phyloP scores from a whole-genome alignment of 1,140 invertebrate genomes.

The Drosophila virilis region DNA sequence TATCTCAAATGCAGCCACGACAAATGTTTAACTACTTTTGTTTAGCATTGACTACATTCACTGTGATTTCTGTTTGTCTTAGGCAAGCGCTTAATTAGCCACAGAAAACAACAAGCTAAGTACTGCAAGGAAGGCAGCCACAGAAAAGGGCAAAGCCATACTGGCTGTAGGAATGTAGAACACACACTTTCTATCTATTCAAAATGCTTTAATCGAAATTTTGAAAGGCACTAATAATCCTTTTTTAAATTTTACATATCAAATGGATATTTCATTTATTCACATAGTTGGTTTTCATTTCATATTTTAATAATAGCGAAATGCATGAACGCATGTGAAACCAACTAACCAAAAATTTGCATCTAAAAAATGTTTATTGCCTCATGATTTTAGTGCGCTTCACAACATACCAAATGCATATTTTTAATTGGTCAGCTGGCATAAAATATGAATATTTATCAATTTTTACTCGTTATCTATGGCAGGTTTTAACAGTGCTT shows the following conservation, averaged over 20 bases:
- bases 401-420: not conserved
- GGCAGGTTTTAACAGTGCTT: too few species aligned
- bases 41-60: not conserved
- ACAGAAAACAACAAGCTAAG: not conserved
- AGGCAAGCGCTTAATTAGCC: slow-evolving; percentile 13
- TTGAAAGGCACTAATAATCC: not conserved
- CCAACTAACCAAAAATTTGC: not conserved
- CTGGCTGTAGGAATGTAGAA: not conserved
- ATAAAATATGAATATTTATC: not conserved
- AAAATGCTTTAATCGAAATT: not conserved
- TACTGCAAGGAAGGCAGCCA: not conserved
- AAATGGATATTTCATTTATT: not conserved
- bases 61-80: slow-evolving; percentile 3
- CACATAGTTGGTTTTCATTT: not conserved
- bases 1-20: slow-evolving; percentile 41
- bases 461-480: not conserved
- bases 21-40: slow-evolving; percentile 28
- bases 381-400: not conserved
- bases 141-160: not conserved
- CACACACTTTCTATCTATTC: not conserved
- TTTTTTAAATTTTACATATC: not conserved
- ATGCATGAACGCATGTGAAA: not conserved
- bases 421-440: not conserved
- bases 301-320: slow-evolving; percentile 3
- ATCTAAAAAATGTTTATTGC: not conserved